Conservation (phyloP, 2,888 invertebrate species). For the Xestia sexstrigata region DNA sequence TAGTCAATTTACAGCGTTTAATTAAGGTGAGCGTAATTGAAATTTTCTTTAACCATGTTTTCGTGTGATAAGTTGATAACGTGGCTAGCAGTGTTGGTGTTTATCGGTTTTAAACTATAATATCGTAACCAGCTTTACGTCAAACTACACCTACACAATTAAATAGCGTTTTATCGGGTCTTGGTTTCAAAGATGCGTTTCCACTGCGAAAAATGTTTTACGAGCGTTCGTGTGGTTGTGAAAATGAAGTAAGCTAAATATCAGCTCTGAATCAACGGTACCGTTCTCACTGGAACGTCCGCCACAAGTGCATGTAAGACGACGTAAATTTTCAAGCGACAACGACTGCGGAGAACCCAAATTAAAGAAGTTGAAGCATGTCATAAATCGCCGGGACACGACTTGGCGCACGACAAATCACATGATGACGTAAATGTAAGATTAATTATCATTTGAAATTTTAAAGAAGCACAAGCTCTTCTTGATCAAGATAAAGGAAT, state of each 20-base stretch:
- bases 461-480: background rate
- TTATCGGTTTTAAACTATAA: constrained; percentile 12
- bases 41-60: constrained; percentile 8
- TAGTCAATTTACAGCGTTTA: background rate
- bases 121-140: background rate
- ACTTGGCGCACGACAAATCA: background rate
- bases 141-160: background rate
- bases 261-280: background rate
- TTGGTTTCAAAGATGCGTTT: background rate
- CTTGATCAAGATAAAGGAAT: background rate
- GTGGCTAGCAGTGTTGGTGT: constrained; percentile 3
- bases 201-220: background rate
- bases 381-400: background rate
- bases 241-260: background rate
- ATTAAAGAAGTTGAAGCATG: background rate
- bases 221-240: background rate
- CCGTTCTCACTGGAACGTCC: background rate
- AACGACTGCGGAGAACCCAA: background rate
- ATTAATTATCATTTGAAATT: no score
- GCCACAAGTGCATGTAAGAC: background rate
- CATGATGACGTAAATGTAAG: background rate
- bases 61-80: background rate
- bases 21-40: background rate
- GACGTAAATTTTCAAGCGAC: background rate
- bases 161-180: constrained; percentile 16